Evolutionary conservation across 2,797 vertebrate species (phyloP), one percentile per base, ranked within the genome.

Genomic region (Avahi laniger): DNA sequence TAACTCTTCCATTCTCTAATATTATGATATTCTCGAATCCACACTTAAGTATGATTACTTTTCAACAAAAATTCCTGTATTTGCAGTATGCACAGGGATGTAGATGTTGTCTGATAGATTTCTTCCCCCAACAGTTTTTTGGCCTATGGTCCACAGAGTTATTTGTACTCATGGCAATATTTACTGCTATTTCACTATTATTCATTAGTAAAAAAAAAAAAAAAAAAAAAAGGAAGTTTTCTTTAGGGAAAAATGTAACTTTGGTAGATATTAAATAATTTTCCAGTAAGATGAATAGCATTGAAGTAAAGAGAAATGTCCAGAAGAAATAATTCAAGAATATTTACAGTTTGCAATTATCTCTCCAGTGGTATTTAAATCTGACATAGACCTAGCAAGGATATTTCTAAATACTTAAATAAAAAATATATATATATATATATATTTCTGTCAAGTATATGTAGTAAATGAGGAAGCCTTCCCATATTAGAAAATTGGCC

Each of bases 291-390:
- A 91, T 43, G 41, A 24, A 89, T 28, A 78, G 4, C 79, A 18
- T 79, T 81, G 33, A 78, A 91, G 50, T 78, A 91, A 75, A 94
- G 20, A 95, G 30, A 91, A 63, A 89, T 78, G 48, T 69, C 46
- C n/a, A 81, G 43, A 91, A 89, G 28, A 88, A 95, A 89, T 5
- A 96, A 86, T 70, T 65, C 18, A 82, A 92, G 50, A 93, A 86
- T 86, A 93, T 54, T 75, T 63, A 83, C 9, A 92, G 24, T 38
- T 63, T 89, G 50, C 33, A 95, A 94, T 85, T n/a, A 30, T 91
- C 50, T 86, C 30, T 63, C 61, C 57, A 83, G 43, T 18, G 7
- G 17, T 30, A 91, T 78, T 92, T 92, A 81, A 67, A 88, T 84
- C 72, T 96, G 61, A 90, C n/a, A 52, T 14, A 73, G 52, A 2